Percentiles rank a stretch among this genome's conserved stretches.
Conservation (phyloP, 2,888 invertebrate genomes). For the Amphipyra berbera region DNA sequence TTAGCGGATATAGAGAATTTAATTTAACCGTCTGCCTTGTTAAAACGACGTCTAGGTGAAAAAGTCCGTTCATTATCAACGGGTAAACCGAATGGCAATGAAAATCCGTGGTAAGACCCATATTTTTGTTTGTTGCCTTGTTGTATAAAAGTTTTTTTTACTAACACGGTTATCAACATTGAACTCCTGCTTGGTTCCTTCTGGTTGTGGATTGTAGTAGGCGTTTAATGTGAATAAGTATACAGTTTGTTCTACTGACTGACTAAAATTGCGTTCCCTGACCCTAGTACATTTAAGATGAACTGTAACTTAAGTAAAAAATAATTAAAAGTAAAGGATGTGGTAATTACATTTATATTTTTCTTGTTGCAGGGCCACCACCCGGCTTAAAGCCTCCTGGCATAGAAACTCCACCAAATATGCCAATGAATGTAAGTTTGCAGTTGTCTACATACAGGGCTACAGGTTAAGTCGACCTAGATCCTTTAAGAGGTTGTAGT, state of each 20-base stretch:
- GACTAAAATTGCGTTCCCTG: conserved; percentile 8
- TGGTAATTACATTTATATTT: conserved; percentile 12
- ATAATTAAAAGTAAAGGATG: background rate
- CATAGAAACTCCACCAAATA: conserved; percentile 77
- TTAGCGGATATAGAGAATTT: conserved; percentile 1
- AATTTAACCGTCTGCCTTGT: background rate
- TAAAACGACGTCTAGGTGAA: background rate
- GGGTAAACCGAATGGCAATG: background rate
- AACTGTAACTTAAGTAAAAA: background rate
- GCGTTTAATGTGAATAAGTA: conserved; percentile 11
- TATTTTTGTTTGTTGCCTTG: conserved; percentile 23
- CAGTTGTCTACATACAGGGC: too few relatives aligned
- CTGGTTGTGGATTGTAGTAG: conserved; percentile 5
- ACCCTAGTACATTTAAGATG: background rate
- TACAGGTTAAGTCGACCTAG: too few relatives aligned
- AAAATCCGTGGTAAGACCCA: conserved; percentile 11
- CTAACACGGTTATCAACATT: conserved; percentile 30
- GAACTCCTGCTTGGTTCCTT: conserved; percentile 10
- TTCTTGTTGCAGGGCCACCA: conserved; percentile 80
- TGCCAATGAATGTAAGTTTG: conserved; percentile 74
- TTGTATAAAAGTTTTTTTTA: conserved; percentile 20
- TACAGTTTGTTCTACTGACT: background rate
- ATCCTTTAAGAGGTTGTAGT: too few relatives aligned
- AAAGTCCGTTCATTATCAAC: background rate
- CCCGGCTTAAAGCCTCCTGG: conserved; percentile 81